Evolutionary conservation across 2,113 vertebrate species (phyloP).

Genomic region (Phoenicopterus ruber): DNA sequence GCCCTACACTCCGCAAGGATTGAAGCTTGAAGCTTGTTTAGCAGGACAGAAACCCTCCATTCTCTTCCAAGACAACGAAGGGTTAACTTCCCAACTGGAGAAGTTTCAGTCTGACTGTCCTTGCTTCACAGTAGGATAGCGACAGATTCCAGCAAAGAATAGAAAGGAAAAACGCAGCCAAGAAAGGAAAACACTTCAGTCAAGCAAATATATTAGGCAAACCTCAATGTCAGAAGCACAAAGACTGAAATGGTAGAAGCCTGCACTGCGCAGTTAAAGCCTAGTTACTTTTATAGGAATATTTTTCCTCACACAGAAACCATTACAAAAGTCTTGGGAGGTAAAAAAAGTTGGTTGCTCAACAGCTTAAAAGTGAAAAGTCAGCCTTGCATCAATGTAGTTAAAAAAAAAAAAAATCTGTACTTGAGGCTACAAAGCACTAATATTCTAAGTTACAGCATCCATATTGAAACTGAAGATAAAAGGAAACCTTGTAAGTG

Average conservation of each 20-base stretch:
- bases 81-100: constrained; percentile 6
- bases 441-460: background rate
- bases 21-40: background rate
- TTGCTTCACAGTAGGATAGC: constrained; percentile 20
- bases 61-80: background rate
- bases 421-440: background rate
- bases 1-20: background rate
- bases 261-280: background rate
- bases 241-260: background rate
- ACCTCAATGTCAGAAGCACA: background rate
- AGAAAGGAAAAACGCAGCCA: constrained; percentile 13
- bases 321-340: background rate
- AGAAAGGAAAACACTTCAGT: constrained; percentile 12
- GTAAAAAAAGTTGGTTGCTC: background rate
- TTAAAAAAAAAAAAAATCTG: background rate
- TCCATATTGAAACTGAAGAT: background rate
- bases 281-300: background rate
- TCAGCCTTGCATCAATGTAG: background rate
- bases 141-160: background rate
- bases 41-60: background rate
- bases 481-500: background rate
- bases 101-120: background rate
- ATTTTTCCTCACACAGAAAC: background rate
- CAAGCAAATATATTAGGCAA: constrained; percentile 9
- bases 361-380: background rate